Evolutionary conservation across 2,113 vertebrate genomes (phyloP).

Genomic region (Prionailurus bengalensis): DNA sequence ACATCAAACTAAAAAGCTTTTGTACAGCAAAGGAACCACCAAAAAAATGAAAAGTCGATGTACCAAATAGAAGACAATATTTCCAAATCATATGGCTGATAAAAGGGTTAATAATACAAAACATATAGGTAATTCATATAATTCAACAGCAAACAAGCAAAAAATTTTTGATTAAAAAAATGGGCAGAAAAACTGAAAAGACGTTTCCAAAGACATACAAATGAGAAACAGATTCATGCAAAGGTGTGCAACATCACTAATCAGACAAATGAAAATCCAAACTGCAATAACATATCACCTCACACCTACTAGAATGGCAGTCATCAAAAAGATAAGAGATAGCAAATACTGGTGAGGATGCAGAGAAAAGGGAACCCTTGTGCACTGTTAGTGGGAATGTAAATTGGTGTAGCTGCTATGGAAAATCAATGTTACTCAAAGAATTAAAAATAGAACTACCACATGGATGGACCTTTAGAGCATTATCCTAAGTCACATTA

Average conservation of each 20-base stretch:
- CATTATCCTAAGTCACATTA: neutral
- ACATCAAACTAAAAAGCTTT: neutral
- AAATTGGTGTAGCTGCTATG: neutral
- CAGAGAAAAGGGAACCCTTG: neutral
- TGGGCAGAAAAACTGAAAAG: neutral
- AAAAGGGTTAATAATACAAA: neutral
- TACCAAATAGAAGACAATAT: neutral
- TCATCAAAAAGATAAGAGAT: neutral
- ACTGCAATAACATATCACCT: neutral
- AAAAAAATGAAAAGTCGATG: neutral
- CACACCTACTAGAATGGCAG: neutral
- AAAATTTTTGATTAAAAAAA: neutral
- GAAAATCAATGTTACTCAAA: neutral
- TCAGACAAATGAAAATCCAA: neutral
- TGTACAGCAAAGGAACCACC: neutral
- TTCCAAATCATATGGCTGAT: neutral
- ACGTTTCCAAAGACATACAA: neutral
- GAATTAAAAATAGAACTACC: neutral
- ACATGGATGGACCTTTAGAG: neutral
- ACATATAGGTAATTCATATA: neutral
- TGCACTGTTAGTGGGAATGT: neutral
- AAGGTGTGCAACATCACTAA: neutral
- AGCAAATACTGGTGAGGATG: neutral
- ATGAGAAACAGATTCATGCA: neutral
- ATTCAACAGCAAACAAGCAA: neutral